phyloP scores from a whole-genome alignment of 2,888 invertebrate species.

The Colletes collaris region DNA sequence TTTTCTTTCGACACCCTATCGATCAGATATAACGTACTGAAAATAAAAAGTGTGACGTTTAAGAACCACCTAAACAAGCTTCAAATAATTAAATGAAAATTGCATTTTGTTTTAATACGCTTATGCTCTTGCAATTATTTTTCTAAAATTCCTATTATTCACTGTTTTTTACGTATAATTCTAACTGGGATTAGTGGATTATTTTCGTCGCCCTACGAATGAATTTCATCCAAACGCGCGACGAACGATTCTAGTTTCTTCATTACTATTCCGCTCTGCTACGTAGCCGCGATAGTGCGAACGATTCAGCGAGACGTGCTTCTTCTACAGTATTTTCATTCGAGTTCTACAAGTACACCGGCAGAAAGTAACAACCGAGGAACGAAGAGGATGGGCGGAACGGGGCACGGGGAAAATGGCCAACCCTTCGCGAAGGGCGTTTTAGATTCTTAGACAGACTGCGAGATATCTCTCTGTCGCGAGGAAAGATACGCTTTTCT shows the following conservation, averaged over 20 bases:
- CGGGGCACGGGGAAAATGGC: constrained; percentile 20
- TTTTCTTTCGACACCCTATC: too few species aligned
- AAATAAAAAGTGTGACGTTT: too few species aligned
- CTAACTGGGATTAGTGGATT: too few species aligned
- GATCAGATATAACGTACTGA: too few species aligned
- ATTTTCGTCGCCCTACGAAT: too few species aligned
- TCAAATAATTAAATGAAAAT: too few species aligned
- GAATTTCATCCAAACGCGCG: too few species aligned
- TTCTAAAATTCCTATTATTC: too few species aligned
- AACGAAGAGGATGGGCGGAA: constrained; percentile 20
- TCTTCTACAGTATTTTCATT: constrained; percentile 46
- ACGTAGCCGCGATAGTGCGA: constrained; percentile 53
- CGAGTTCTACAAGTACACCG: constrained; percentile 15
- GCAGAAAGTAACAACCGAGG: constrained; percentile 38
- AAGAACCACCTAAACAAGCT: too few species aligned
- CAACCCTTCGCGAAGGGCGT: constrained; percentile 26
- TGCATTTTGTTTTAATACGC: too few species aligned
- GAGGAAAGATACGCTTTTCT: constrained; percentile 30
- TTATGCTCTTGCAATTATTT: too few species aligned
- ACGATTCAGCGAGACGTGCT: constrained; percentile 55
- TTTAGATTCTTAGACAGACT: constrained; percentile 17
- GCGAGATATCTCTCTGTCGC: constrained; percentile 23
- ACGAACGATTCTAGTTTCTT: constrained; percentile 1
- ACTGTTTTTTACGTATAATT: too few species aligned
- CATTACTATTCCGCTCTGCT: constrained; percentile 53